Evolutionary conservation across 2,113 vertebrate genomes (phyloP).

Genomic region (Dermatemys mawii): DNA sequence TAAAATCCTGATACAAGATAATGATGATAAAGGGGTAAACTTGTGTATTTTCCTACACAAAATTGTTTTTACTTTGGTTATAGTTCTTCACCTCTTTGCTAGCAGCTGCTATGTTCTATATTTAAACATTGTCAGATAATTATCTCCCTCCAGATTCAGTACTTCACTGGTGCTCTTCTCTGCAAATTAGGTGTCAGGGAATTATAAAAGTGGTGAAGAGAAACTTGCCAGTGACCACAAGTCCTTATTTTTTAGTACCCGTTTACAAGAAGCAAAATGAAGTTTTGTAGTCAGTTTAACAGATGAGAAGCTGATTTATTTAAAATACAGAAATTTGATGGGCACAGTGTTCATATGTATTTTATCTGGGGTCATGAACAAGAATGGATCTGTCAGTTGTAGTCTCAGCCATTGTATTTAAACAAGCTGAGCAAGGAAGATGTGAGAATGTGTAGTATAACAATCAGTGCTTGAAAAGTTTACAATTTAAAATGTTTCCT

Average conservation of each 20-base stretch:
- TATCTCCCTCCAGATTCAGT: constrained; percentile 45
- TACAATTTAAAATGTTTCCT: neutral
- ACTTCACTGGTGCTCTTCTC: neutral
- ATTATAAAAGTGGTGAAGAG: neutral
- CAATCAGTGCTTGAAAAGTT: neutral
- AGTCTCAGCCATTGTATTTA: neutral
- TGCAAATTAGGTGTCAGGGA: constrained; percentile 57
- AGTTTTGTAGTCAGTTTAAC: neutral
- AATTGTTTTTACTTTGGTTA: neutral
- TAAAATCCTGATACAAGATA: rapidly evolving
- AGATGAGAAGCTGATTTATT: neutral
- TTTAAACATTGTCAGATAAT: constrained; percentile 3
- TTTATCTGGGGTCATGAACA: neutral
- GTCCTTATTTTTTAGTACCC: neutral
- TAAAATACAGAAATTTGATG: rapidly evolving
- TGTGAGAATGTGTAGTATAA: neutral
- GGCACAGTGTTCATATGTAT: neutral
- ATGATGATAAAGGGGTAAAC: neutral
- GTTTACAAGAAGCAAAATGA: neutral
- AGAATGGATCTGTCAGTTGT: neutral
- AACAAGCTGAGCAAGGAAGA: neutral
- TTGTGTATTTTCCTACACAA: rapidly evolving
- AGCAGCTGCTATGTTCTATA: neutral
- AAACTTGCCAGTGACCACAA: neutral
- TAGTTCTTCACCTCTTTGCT: neutral